Conservation (phyloP, 2,888 invertebrate species). For the Apeira syringaria region DNA sequence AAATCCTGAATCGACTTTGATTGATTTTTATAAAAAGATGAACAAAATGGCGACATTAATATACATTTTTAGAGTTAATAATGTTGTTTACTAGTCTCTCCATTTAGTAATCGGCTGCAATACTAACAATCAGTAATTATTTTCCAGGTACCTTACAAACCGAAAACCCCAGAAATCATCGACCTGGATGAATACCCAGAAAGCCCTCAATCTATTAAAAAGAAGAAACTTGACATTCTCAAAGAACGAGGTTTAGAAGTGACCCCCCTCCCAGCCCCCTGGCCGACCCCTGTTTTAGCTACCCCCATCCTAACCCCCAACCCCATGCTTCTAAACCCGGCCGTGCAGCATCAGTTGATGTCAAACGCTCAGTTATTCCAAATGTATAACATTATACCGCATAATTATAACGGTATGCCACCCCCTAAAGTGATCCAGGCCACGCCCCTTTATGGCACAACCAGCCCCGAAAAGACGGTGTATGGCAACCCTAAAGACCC, state of each 20-base stretch:
- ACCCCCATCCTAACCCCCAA: slow-evolving; percentile 37
- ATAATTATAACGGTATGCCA: slow-evolving; percentile 52
- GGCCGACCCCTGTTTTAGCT: slow-evolving; percentile 32
- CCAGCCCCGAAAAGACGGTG: slow-evolving; percentile 83
- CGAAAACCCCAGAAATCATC: slow-evolving; percentile 86
- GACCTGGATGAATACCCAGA: slow-evolving; percentile 84
- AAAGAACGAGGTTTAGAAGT: slow-evolving; percentile 90
- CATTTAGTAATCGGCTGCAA: too few relatives aligned
- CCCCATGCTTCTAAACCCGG: slow-evolving; percentile 59
- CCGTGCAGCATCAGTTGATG: slow-evolving; percentile 71
- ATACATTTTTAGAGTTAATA: too few relatives aligned
- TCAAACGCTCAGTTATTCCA: slow-evolving; percentile 76
- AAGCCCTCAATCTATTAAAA: slow-evolving; percentile 77
- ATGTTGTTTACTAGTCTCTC: too few relatives aligned
- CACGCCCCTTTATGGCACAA: slow-evolving; percentile 85
- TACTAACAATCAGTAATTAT: too few relatives aligned
- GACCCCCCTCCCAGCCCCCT: slow-evolving; percentile 83
- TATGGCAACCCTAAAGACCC: slow-evolving; percentile 90
- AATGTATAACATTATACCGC: slow-evolving; percentile 66
- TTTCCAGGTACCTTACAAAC: slow-evolving; percentile 81
- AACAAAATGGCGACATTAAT: too few relatives aligned
- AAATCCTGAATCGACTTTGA: too few relatives aligned
- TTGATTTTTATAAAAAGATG: too few relatives aligned
- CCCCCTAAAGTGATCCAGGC: slow-evolving; percentile 85
- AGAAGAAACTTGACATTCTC: slow-evolving; percentile 89